Evolutionary conservation across 64 coral and sea anemone genomes (phyloP).

Genomic region (Trachythela sp.): DNA sequence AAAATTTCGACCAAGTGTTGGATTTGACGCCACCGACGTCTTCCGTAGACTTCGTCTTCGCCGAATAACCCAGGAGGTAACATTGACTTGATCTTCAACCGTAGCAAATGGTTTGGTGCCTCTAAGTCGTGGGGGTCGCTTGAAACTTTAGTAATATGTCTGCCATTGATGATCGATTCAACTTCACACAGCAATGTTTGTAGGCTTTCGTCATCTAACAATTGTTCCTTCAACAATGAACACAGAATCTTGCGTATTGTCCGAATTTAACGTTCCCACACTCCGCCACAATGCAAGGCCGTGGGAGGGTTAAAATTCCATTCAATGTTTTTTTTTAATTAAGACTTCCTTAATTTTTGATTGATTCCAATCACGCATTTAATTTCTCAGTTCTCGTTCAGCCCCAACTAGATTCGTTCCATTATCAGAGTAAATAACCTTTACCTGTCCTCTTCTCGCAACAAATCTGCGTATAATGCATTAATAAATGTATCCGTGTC

Average conservation of each 20-base stretch:
- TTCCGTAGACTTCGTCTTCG: background rate
- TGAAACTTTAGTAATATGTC: slow-evolving; percentile 26
- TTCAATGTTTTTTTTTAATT: background rate
- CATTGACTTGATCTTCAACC: background rate
- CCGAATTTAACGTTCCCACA: background rate
- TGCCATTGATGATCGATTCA: background rate
- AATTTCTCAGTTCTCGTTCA: background rate
- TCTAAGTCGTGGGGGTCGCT: background rate
- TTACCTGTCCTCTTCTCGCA: background rate
- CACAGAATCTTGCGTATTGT: background rate
- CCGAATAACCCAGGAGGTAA: background rate
- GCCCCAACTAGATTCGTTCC: background rate
- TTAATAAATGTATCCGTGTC: background rate
- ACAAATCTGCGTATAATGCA: background rate
- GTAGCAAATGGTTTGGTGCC: background rate
- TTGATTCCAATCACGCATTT: background rate
- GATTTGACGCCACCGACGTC: background rate
- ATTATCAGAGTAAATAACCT: background rate
- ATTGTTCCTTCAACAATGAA: background rate
- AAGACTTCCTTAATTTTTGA: background rate
- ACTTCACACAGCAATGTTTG: background rate
- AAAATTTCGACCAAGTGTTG: background rate
- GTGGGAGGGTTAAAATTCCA: background rate
- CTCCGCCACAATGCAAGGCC: background rate
- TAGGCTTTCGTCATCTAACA: slow-evolving; percentile 1